Evolutionary conservation across 2,113 vertebrate species (phyloP), one percentile per base, ranked within the genome.

Genomic region (Labeo catla): DNA sequence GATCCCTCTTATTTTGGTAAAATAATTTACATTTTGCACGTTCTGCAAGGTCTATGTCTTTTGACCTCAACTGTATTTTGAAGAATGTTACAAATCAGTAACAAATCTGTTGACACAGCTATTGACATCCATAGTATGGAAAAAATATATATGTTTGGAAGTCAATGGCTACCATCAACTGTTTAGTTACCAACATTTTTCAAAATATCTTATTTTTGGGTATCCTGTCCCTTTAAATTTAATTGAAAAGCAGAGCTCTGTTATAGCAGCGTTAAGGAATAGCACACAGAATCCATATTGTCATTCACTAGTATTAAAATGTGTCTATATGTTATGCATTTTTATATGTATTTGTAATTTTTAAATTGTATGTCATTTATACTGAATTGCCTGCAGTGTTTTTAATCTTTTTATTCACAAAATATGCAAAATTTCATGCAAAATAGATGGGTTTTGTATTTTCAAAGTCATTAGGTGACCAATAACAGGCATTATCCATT

Each of bases 301-400:
- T 16, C 47, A 21, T 23, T 70, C 36, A 39, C 19, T 50, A 78
- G 61, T 78, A 79, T 68, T 78, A 52, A 78, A 77, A 52, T 34
- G 23, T 85, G 74, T 68, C 63, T 52, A 8, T 78, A 72, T 77
- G 45, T 2, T n/a, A 72, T 63, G 73, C 5, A 3, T 23, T 85
- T 77, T 78, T 34, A 59, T 52, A 78, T 52, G 47, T 70, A 66
- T 66, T 81, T 81, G 79, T 63, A n/a, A 8, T 82, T 82, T 81
- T 68, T 50, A n/a, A 68, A 65, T 8, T 10, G 28, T 78, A 59
- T 78, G 59, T 47, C 12, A 13, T 52, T 68, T 70, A 82, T 36
- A 68, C 45, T 4, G 2, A 70, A 68, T 49, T 68, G 28, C 16
- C 15, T 82, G 16, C 47, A 50, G 19, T 82, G 4, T 36, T 68